Percentiles rank a stretch among this genome's conserved stretches.
Evolutionary conservation across 1,140 invertebrate genomes (phyloP).

Genomic region (Acromyrmex echinatior): DNA sequence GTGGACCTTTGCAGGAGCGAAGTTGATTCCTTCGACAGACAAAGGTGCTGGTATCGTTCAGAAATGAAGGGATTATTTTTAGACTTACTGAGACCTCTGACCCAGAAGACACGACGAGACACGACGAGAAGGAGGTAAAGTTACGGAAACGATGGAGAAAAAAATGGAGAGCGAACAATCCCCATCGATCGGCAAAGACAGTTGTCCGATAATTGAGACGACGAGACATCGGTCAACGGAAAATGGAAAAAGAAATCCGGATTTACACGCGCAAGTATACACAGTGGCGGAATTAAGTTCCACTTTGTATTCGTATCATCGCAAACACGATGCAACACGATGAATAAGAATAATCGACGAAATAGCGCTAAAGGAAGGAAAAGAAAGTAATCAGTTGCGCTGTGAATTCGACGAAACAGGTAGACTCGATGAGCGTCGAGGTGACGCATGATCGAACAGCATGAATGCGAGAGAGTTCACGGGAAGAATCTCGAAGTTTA

Average conservation of each 20-base stretch:
- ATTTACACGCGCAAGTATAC: slow-evolving; percentile 21
- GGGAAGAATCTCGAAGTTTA: slow-evolving; percentile 40
- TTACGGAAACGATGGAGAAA: not conserved
- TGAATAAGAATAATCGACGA: not conserved
- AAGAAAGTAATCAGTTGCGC: slow-evolving; percentile 41
- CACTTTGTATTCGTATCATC: slow-evolving; percentile 21
- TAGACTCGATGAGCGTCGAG: not conserved
- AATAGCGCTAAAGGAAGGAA: not conserved
- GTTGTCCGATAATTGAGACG: slow-evolving; percentile 43
- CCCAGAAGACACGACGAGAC: not conserved
- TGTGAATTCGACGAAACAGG: not conserved
- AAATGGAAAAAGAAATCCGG: not conserved
- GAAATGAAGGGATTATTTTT: slow-evolving; percentile 50
- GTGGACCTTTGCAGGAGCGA: slow-evolving; percentile 30
- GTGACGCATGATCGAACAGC: slow-evolving; percentile 46
- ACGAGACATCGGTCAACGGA: not conserved
- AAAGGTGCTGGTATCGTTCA: slow-evolving; percentile 13
- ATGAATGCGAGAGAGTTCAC: slow-evolving; percentile 40
- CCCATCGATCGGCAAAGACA: not conserved
- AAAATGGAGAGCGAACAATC: not conserved
- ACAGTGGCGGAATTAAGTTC: slow-evolving; percentile 46
- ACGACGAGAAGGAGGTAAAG: not conserved
- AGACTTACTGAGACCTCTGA: slow-evolving; percentile 24
- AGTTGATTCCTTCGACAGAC: slow-evolving; percentile 29
- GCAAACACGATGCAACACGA: not conserved